Conservation (phyloP, 2,797 vertebrate genomes). For the Coregonus suidteri region DNA sequence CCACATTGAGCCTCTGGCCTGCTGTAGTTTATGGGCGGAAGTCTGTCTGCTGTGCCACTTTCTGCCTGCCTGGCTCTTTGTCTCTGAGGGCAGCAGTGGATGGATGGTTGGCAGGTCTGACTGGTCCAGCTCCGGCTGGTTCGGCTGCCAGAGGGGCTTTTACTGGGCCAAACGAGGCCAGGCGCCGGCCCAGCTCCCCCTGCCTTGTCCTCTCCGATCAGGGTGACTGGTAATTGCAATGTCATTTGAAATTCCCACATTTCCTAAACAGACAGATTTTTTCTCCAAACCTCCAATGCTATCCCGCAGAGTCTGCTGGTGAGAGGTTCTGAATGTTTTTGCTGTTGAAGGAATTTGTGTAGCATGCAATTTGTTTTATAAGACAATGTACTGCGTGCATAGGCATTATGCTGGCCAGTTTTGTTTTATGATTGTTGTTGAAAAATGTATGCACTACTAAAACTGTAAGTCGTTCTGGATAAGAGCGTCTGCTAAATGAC, state of each 20-base stretch:
- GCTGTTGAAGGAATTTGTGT: conserved; percentile 31
- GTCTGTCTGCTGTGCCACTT: conserved; percentile 34
- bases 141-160: conserved; percentile 43
- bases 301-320: conserved; percentile 30
- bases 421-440: conserved; percentile 27
- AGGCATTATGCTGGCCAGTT: conserved; percentile 19
- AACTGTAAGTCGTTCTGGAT: too few relatives aligned
- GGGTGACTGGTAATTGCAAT: conserved; percentile 4
- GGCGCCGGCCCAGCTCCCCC: conserved; percentile 23
- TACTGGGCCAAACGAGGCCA: conserved; percentile 41
- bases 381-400: conserved; percentile 40
- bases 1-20: conserved; percentile 12
- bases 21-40: conserved; percentile 27
- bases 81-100: neutral
- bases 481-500: too few relatives aligned
- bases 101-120: conserved; percentile 28
- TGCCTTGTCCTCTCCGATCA: neutral
- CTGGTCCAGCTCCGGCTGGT: neutral
- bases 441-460: too few relatives aligned
- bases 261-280: conserved; percentile 38
- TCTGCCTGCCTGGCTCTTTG: neutral
- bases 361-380: conserved; percentile 54
- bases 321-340: conserved; percentile 45
- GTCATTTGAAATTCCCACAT: conserved; percentile 35
- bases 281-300: conserved; percentile 38